Conservation (phyloP, 2,113 vertebrate genomes). For the Forbesichthys agassizii region DNA sequence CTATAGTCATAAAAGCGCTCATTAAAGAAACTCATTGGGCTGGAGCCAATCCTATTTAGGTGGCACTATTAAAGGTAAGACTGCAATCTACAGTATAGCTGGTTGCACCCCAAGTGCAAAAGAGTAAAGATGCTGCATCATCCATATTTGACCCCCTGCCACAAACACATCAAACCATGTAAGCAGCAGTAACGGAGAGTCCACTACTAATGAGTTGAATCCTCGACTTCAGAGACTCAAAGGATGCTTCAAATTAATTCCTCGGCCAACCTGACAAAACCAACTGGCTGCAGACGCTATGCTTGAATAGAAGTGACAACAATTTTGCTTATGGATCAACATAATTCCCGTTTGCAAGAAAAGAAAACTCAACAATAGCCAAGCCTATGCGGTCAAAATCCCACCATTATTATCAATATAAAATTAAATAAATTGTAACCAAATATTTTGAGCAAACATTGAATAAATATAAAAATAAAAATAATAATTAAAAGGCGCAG, state of each 20-base stretch:
- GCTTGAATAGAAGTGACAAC: constrained; percentile 34
- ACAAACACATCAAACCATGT: background rate
- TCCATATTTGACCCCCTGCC: too few species aligned
- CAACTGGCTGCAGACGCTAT: constrained; percentile 23
- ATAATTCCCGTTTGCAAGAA: constrained; percentile 27
- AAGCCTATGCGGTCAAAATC: background rate
- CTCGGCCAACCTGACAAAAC: constrained; percentile 38
- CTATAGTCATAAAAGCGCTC: constrained; percentile 25
- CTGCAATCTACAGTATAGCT: constrained; percentile 4
- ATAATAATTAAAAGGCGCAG: too few species aligned
- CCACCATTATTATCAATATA: constrained; percentile 11
- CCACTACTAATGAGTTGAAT: constrained; percentile 49
- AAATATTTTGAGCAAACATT: too few species aligned
- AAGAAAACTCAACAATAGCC: constrained; percentile 11
- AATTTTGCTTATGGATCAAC: constrained; percentile 24
- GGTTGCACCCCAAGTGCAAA: too few species aligned
- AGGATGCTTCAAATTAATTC: constrained; percentile 42
- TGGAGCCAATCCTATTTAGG: constrained; percentile 3
- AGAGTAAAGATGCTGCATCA: too few species aligned
- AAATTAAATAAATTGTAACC: too few species aligned
- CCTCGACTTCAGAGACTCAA: constrained; percentile 43
- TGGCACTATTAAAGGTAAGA: constrained; percentile 38
- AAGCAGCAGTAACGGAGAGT: constrained; percentile 53
- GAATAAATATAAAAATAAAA: too few species aligned
- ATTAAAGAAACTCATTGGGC: constrained; percentile 19